Evolutionary conservation across 2,113 vertebrate genomes (phyloP), one percentile per base, ranked within the genome.

Genomic region (Probosciger aterrimus): DNA sequence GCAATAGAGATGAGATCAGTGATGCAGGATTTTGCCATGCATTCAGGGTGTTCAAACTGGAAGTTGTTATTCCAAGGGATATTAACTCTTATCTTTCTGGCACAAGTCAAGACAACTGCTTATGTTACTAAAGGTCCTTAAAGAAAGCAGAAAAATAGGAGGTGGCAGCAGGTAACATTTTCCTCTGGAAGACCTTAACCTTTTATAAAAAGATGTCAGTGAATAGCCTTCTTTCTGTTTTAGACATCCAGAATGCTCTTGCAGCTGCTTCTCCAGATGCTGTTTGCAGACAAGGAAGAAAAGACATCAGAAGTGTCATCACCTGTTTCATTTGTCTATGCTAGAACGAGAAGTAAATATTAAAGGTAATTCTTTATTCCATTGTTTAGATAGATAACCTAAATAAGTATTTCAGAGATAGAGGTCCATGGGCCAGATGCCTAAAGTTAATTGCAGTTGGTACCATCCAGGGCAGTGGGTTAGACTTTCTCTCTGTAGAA

Each of bases 391-490:
- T 55, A 57, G 30, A 49, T 14, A 92, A 27, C 23, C 8, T 18
- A 60, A 80, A 35, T 0, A 0, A 60, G 6, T 19, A 62, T 57
- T 93, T 65, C 27, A 80, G 57, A 71, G 47, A 13, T 19, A 14
- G 57, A 73, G 2, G 25, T 23, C 18, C 19, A 25, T 7, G 12
- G 41, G 43, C 5, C 33, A 55, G 35, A 12, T 60, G 11, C 11
- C 27, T 70, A 9, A 81, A 76, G 23, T 43, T 52, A 68, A 39
- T 16, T 55, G 23, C 47, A 76, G 18, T n/a, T 18, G 22, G 25
- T 14, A 7, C 3, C 9, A 17, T 18, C 20, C 25, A 43, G 18
- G 4, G 9, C 9, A 2, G 1, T 33, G n/a, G 18, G 4, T 44
- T 24, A 53, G 17, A 30, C 15, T 77, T 90, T 23, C 31, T 47